Base-by-base conservation (phyloP, 2,888 invertebrate genomes). In the Harmothoe impar region DNA sequence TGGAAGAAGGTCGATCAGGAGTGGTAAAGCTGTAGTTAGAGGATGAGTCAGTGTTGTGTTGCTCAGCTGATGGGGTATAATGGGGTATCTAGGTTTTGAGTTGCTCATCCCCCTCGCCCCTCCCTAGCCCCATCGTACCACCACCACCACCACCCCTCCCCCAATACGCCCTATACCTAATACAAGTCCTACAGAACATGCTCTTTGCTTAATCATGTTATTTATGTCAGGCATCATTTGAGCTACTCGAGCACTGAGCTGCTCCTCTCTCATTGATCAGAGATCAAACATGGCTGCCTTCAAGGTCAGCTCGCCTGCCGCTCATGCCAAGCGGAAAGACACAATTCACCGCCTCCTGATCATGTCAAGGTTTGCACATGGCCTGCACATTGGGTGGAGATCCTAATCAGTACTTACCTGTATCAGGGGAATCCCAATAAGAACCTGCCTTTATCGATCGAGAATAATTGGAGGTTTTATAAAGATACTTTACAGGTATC, bases 201-300 rank as follows among this genome's bases (percentile, higher is more conserved):
- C 62, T 62, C 62, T 20, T n/a, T 62, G n/a, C 7, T 62, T 62
- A 62, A 62, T 62, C 62, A 62, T n/a, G 62, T 62, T 62, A 62
- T 62, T n/a, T 62, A 20, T n/a, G 62, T 20, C 62, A 20, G 20
- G 62, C n/a, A 62, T 62, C 62, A 62, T 62, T 62, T 62, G 62
- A n/a, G 62, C 62, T n/a, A 62, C 62, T 62, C 62, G 43, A 62
- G 62, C 62, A 3, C 1, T 62, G 62, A 20, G 43, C 43, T 43
- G 43, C 43, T 62, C 23, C 62, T n/a, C 23, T 62, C 7, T 20
- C 62, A 62, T 62, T 62, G 62, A 62, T 62, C 62, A 20, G 62
- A 72, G 72, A 72, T 72, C 72, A 29, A 72, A 72, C 72, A n/a
- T n/a, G 25, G 72, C 25, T 15, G 72, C 29, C 72, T 72, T 72